Evolutionary conservation across 2,888 invertebrate species (phyloP).

Genomic region (Megaustenia siamemsis): DNA sequence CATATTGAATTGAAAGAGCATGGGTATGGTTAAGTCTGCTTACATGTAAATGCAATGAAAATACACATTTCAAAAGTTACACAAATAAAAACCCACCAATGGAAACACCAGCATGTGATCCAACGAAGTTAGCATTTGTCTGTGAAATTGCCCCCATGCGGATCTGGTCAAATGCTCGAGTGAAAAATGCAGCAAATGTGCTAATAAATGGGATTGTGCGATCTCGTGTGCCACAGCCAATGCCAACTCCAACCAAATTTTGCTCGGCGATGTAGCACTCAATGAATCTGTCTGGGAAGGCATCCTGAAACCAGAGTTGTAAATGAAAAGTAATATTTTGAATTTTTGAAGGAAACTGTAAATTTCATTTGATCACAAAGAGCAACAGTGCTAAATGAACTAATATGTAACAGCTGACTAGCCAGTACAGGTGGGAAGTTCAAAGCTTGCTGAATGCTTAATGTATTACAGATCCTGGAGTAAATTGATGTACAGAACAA

Average conservation of each 20-base stretch:
- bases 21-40: no score
- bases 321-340: not conserved
- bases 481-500: no score
- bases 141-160: conserved; percentile 99
- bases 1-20: no score
- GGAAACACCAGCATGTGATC: conserved; percentile 98
- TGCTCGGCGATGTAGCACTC: conserved; percentile 99
- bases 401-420: no score
- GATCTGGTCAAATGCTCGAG: conserved; percentile 97
- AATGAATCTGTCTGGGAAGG: conserved; percentile 87
- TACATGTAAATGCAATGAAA: no score
- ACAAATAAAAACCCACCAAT: conserved; percentile 88
- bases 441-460: no score
- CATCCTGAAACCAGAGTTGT: conserved; percentile 40
- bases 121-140: conserved; percentile 96
- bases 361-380: not conserved
- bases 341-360: not conserved
- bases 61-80: no score
- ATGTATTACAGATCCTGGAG: no score
- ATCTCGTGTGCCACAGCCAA: conserved; percentile 95
- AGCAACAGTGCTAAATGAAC: no score
- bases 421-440: no score
- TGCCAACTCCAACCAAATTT: conserved; percentile 95
- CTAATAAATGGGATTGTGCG: conserved; percentile 96
- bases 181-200: conserved; percentile 98